phyloP scores from a whole-genome alignment of 2,797 vertebrate genomes.

The Argentina silus region DNA sequence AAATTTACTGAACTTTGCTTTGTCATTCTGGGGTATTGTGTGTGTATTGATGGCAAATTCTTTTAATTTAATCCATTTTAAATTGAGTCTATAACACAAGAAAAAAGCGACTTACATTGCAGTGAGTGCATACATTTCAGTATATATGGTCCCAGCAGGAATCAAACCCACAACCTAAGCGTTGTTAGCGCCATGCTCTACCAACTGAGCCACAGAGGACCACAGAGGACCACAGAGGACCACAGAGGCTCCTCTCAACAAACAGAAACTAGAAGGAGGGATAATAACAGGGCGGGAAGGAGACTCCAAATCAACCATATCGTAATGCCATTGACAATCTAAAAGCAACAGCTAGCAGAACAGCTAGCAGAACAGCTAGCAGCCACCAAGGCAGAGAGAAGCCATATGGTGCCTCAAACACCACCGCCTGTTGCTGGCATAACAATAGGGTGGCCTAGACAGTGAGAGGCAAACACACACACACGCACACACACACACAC shows the following conservation, averaged over 20 bases:
- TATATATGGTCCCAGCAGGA: too few species aligned
- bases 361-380: conserved; percentile 89
- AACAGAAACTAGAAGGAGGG: conserved; percentile 54
- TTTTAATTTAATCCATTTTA: too few species aligned
- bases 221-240: too few species aligned
- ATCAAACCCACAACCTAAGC: too few species aligned
- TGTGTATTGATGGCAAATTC: too few species aligned
- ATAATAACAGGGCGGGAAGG: background rate
- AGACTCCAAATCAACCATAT: conserved; percentile 83
- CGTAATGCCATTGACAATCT: conserved; percentile 86
- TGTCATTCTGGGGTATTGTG: too few species aligned
- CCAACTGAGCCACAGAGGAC: too few species aligned
- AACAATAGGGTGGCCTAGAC: conserved; percentile 89
- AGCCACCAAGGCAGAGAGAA: conserved; percentile 86
- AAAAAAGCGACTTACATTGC: too few species aligned
- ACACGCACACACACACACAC: conserved; percentile 35
- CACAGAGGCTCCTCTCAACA: conserved; percentile 57
- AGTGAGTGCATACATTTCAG: too few species aligned
- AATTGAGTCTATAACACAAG: too few species aligned
- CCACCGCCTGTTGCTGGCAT: conserved; percentile 91
- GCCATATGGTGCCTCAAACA: conserved; percentile 96
- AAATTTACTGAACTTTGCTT: too few species aligned
- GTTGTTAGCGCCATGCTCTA: too few species aligned
- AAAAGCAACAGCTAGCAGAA: conserved; percentile 85
- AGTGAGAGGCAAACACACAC: conserved; percentile 76